These are phyloP conservation scores for Australoheros scitulus DNA, from an alignment of 2,113 vertebrate genomes.

Conservation along the genomic window DNA sequence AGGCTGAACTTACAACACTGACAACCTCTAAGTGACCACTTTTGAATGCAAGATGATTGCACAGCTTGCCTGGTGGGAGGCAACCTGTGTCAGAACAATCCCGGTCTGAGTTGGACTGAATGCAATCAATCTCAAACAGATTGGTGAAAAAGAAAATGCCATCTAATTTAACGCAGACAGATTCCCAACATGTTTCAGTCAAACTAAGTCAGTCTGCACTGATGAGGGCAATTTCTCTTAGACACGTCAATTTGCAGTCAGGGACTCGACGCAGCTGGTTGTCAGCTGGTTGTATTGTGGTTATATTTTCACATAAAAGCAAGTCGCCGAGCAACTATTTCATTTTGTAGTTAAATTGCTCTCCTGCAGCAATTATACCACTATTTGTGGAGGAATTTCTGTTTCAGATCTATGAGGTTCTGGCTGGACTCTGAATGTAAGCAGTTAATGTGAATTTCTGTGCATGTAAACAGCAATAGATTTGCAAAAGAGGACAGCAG, in stretches of 20 bases:
- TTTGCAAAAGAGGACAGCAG: neutral
- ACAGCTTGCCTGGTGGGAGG: no score
- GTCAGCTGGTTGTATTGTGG: neutral
- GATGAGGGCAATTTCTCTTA: neutral
- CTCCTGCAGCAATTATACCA: neutral
- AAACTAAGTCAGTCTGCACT: neutral
- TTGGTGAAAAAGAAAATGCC: neutral
- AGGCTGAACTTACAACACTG: neutral
- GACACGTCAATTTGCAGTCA: neutral
- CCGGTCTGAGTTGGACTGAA: neutral
- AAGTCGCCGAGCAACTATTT: neutral
- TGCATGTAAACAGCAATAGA: neutral
- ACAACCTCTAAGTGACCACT: no score
- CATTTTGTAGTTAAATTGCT: neutral
- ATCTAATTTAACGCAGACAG: neutral
- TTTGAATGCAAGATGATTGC: no score
- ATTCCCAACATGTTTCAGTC: neutral
- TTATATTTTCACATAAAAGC: neutral
- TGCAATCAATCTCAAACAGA: neutral
- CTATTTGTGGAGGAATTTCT: neutral
- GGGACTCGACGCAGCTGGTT: neutral
- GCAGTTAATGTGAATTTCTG: neutral
- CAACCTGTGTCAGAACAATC: neutral
- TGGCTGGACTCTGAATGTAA: neutral
- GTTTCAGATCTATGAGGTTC: neutral